Conservation (phyloP, 2,797 vertebrate species). For the Channa striata region DNA sequence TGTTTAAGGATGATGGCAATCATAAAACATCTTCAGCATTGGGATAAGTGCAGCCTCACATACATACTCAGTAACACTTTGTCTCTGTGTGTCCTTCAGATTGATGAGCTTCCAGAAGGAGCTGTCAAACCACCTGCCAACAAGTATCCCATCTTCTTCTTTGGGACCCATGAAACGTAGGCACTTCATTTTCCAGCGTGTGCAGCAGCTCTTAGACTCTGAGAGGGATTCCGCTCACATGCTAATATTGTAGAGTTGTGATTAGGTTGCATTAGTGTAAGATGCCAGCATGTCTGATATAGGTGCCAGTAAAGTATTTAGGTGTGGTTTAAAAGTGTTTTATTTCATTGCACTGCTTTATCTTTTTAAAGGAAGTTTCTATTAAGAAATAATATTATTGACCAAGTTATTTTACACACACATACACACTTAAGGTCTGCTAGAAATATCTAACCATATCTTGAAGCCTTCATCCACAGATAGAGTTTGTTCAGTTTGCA, state of each 20-base stretch:
- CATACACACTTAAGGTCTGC: too few relatives aligned
- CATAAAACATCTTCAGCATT: not conserved
- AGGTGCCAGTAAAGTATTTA: too few relatives aligned
- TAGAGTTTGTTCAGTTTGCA: not conserved
- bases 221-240: not conserved
- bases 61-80: not conserved
- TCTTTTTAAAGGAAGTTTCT: too few relatives aligned
- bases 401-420: too few relatives aligned
- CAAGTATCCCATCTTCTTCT: slow-evolving; percentile 99
- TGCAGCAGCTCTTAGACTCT: not conserved
- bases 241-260: not conserved
- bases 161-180: slow-evolving; percentile 98
- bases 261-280: not conserved
- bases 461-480: too few relatives aligned
- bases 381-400: too few relatives aligned
- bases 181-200: slow-evolving; percentile 52
- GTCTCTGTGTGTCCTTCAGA: slow-evolving; percentile 78
- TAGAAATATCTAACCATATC: too few relatives aligned
- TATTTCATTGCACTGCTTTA: not conserved
- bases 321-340: too few relatives aligned
- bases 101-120: slow-evolving; percentile 98
- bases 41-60: not conserved
- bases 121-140: slow-evolving; percentile 98
- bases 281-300: too few relatives aligned
- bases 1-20: not conserved